These are phyloP conservation scores for Tenebrosternarchus preto DNA, from an alignment of 2,113 vertebrate species.

Conservation along the genomic window DNA sequence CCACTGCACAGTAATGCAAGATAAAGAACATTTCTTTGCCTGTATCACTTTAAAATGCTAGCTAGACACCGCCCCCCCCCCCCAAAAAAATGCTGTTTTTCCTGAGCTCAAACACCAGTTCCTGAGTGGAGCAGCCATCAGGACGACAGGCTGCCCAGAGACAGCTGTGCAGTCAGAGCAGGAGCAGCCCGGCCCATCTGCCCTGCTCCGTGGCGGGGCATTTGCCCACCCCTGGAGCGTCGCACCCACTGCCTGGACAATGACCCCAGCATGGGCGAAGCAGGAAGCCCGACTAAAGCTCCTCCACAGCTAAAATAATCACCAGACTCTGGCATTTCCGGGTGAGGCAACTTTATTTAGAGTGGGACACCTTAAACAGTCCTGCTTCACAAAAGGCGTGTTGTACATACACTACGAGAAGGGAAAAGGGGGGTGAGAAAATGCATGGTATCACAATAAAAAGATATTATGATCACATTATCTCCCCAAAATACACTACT, in stretches of 20 bases:
- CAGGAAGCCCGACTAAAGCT: slow-evolving; percentile 65
- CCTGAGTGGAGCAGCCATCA: slow-evolving; percentile 40
- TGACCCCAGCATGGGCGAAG: slow-evolving; percentile 64
- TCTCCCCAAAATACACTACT: too few species aligned
- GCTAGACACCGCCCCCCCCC: too few species aligned
- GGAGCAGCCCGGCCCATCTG: slow-evolving; percentile 62
- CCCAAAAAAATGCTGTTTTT: neutral
- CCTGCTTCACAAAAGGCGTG: neutral
- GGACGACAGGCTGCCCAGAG: slow-evolving; percentile 37
- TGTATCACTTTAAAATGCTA: neutral
- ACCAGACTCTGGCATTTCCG: slow-evolving; percentile 35
- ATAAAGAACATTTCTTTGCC: neutral
- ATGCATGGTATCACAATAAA: neutral
- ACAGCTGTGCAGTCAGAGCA: slow-evolving; percentile 46
- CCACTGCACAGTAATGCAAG: too few species aligned
- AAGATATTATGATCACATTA: too few species aligned
- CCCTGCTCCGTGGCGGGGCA: slow-evolving; percentile 62
- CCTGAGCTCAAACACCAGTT: slow-evolving; percentile 33
- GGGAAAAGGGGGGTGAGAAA: too few species aligned
- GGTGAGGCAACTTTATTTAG: slow-evolving; percentile 9
- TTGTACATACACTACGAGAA: too few species aligned
- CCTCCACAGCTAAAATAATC: slow-evolving; percentile 57
- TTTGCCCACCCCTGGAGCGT: slow-evolving; percentile 63
- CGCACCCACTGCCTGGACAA: slow-evolving; percentile 72
- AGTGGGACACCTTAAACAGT: neutral